phyloP scores from a whole-genome alignment of 2,113 vertebrate species.

The Pelecanoides urinatrix region DNA sequence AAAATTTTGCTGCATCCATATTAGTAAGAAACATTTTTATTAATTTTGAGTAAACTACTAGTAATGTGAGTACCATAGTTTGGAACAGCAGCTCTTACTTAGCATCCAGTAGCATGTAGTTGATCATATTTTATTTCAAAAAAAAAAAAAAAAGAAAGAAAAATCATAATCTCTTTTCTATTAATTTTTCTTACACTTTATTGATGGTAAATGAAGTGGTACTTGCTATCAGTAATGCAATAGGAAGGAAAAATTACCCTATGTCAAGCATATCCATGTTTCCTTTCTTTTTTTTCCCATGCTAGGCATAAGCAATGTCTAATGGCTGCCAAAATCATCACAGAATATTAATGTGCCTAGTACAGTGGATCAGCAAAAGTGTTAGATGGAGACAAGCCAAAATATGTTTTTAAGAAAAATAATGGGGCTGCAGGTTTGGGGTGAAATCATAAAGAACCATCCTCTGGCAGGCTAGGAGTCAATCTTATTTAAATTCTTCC shows the following conservation, averaged over 20 bases:
- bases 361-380: neutral
- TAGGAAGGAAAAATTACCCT: neutral
- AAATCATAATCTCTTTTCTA: neutral
- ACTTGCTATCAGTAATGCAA: neutral
- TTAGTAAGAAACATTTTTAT: neutral
- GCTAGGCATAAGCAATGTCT: neutral
- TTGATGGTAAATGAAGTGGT: neutral
- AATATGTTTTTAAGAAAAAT: conserved; percentile 32
- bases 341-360: neutral
- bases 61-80: neutral
- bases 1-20: neutral
- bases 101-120: neutral
- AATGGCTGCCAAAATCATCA: conserved; percentile 33
- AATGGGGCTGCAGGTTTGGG: neutral
- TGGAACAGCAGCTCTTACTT: neutral
- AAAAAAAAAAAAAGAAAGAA: neutral
- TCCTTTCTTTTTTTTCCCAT: neutral
- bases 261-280: neutral
- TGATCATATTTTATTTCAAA: neutral
- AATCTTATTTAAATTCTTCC: conserved; percentile 17
- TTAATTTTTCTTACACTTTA: neutral
- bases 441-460: conserved; percentile 21
- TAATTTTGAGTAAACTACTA: neutral
- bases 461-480: neutral
- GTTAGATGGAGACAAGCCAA: conserved; percentile 53